A percentile compares a stretch with the other conserved stretches of the same genome.
Evolutionary conservation across 2,888 invertebrate genomes (phyloP).

Genomic region (Nomada hirtipes): DNA sequence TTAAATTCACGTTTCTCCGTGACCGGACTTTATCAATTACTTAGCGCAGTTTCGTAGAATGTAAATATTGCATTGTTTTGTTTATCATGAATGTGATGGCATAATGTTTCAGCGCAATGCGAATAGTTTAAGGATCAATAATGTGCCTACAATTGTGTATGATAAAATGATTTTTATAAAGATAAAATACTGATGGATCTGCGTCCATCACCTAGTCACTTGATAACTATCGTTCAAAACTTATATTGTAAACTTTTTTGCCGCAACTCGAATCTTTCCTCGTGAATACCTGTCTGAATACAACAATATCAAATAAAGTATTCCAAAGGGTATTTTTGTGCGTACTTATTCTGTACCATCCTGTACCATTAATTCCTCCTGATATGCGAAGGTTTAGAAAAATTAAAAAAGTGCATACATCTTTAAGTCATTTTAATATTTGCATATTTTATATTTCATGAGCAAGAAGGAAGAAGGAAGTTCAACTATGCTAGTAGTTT

Average conservation of each 20-base stretch:
- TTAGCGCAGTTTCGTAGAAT: slow-evolving; percentile 57
- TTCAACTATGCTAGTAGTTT: no score
- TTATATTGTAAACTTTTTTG: slow-evolving; percentile 74
- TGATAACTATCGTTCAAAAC: slow-evolving; percentile 76
- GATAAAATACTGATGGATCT: slow-evolving; percentile 75
- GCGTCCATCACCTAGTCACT: slow-evolving; percentile 83
- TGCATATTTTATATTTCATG: no score
- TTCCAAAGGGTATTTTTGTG: slow-evolving; percentile 65
- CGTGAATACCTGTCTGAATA: slow-evolving; percentile 73
- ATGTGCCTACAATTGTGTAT: slow-evolving; percentile 80
- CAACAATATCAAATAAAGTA: slow-evolving; percentile 82
- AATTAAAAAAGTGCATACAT: no score
- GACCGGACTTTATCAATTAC: slow-evolving; percentile 61
- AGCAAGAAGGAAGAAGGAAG: no score
- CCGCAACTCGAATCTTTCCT: slow-evolving; percentile 77
- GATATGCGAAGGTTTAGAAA: background rate
- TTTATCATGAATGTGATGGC: slow-evolving; percentile 63
- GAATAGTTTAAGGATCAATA: slow-evolving; percentile 69
- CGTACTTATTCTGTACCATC: background rate
- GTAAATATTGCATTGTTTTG: slow-evolving; percentile 62
- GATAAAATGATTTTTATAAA: slow-evolving; percentile 70
- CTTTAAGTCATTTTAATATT: no score
- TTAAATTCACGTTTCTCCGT: slow-evolving; percentile 66
- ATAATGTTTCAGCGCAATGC: slow-evolving; percentile 67
- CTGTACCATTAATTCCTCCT: no score